phyloP scores from a whole-genome alignment of 1,140 invertebrate species.

The Drosophila tristis region DNA sequence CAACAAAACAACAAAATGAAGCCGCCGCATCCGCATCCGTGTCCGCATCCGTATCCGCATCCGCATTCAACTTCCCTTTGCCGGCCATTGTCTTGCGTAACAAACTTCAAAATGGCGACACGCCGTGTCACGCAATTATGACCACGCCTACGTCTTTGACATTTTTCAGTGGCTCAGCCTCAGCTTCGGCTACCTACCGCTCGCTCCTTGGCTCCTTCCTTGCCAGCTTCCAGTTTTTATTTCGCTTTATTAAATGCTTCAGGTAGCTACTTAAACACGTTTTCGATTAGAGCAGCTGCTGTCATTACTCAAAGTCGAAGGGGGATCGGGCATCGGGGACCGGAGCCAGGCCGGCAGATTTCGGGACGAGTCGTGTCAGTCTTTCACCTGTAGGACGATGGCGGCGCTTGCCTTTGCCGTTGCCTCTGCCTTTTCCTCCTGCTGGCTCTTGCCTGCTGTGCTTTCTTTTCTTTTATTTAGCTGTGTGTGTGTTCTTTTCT shows the following conservation, averaged over 20 bases:
- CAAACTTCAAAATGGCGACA: constrained; percentile 50
- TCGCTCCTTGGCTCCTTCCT: neutral
- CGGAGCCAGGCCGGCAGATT: neutral
- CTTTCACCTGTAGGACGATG: constrained; percentile 20
- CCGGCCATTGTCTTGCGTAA: constrained; percentile 51
- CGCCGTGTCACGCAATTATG: constrained; percentile 51
- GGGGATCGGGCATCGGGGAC: neutral
- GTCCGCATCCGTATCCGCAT: no score
- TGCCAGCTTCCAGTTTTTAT: constrained; percentile 37
- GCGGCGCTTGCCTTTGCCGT: no score
- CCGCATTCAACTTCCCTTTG: constrained; percentile 9
- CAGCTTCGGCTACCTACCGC: no score
- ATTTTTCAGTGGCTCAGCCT: constrained; percentile 21
- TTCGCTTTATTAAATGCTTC: constrained; percentile 73
- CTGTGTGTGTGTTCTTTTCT: neutral
- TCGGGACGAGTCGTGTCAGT: constrained; percentile 17
- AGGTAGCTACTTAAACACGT: constrained; percentile 81
- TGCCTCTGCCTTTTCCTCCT: constrained; percentile 8
- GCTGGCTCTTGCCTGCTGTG: constrained; percentile 6
- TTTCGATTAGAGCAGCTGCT: constrained; percentile 75
- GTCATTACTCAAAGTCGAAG: constrained; percentile 63
- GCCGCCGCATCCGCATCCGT: constrained; percentile 29
- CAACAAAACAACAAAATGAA: constrained; percentile 60
- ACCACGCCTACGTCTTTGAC: constrained; percentile 37
- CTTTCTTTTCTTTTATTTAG: constrained; percentile 27